Evolutionary conservation across 2,113 vertebrate genomes (phyloP), one percentile per base, ranked within the genome.

Genomic region (Cyprinodon brontotheroides): DNA sequence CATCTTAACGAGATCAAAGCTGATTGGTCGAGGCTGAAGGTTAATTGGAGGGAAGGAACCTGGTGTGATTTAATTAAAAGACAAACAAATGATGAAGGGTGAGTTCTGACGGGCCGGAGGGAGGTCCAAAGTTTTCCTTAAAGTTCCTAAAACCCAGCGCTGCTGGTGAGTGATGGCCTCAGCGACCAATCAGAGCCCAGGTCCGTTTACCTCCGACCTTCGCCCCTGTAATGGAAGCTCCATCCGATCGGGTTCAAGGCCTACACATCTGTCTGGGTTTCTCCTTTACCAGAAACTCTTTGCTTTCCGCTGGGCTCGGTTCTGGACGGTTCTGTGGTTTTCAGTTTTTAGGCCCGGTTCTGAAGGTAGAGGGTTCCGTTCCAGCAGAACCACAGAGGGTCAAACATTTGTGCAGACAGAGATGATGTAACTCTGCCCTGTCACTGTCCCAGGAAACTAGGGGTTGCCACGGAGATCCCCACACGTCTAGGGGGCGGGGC

Each of bases 11-110:
- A 86, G 87, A 86, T 87, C 80, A 68, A 61, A 15, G 47, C 84
- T 83, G 89, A 90, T 90, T 92, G 86, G 87, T 22, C 11, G 65
- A 61, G 68, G 64, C 70, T 9, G n/a, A 5, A 74, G 89, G 86
- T 89, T 89, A 91, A 91, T 91, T 85, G 72, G 72, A 84, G 68
- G 22, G 41, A 70, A 71, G 48, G 41, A 63, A 74, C 39, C 15
- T 15, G 11, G 22, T 41, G 6, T 66, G 38, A 12, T 60, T 84
- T 84, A 88, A 89, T 90, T 92, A 90, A 83, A 78, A 81, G 17
- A 41, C 41, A 9, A 29, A 29, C 29, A 29, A 29, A 4, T 29
- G 29, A 50, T 53, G 0, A 53, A 17, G 20, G 6, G 41, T 41
- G 41, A 41, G 48, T 20, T 53, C 48, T 53, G 48, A 53, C 8